These are phyloP conservation scores for Acanthurus tractus DNA, from an alignment of 2,797 vertebrate genomes.

Conservation along the genomic window DNA sequence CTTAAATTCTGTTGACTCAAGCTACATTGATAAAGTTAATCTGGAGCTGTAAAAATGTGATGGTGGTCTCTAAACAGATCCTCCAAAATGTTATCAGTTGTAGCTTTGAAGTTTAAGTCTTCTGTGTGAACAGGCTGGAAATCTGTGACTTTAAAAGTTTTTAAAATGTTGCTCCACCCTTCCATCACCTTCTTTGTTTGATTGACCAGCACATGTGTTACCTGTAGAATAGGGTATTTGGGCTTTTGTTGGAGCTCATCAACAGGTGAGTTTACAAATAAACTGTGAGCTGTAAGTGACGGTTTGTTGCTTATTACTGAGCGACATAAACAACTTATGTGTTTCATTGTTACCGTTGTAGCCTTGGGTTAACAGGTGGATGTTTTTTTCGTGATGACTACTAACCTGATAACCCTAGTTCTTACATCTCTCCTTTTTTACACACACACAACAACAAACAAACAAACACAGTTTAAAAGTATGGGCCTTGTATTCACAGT, in stretches of 20 bases:
- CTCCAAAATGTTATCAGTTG: neutral
- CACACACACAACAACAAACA: neutral
- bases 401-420: neutral
- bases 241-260: neutral
- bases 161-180: no score
- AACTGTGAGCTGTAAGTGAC: neutral
- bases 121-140: neutral
- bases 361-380: neutral
- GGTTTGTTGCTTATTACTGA: neutral
- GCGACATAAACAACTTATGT: neutral
- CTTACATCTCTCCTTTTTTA: no score
- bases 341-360: neutral
- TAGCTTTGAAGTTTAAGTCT: slow-evolving; percentile 2
- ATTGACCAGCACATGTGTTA: neutral
- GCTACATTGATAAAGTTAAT: neutral
- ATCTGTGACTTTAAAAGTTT: neutral
- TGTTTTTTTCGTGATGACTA: neutral
- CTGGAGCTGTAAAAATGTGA: no score
- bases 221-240: neutral
- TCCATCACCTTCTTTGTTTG: no score
- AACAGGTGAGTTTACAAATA: neutral
- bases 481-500: neutral
- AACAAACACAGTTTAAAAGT: neutral
- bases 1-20: neutral
- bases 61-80: neutral